Evolutionary conservation across 2,113 vertebrate genomes (phyloP).

Genomic region (Corythornis vintsioides): DNA sequence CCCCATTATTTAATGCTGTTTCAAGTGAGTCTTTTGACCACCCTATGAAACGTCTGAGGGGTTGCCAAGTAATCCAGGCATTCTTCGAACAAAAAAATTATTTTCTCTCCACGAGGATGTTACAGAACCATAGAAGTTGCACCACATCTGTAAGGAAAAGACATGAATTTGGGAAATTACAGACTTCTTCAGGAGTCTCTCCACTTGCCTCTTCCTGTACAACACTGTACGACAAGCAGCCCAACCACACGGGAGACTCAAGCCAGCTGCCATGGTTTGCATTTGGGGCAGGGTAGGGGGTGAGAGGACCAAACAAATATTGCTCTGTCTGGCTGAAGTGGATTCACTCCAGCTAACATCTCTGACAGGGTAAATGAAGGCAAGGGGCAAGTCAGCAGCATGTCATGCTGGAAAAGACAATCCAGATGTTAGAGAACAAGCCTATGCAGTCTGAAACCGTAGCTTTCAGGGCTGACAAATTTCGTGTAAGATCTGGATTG

Average conservation of each 20-base stretch:
- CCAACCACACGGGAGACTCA: not conserved
- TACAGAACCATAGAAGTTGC: not conserved
- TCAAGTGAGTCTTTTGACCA: not conserved
- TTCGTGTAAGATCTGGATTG: not conserved
- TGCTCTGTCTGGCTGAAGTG: not conserved
- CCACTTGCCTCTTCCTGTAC: not conserved
- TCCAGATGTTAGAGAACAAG: not conserved
- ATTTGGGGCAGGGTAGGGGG: accelerated
- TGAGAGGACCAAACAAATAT: not conserved
- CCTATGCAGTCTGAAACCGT: not conserved
- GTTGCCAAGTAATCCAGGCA: not conserved
- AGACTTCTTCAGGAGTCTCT: not conserved
- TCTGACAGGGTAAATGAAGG: not conserved
- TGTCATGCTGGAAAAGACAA: not conserved
- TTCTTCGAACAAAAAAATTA: not conserved
- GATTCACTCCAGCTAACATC: not conserved
- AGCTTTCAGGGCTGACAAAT: not conserved
- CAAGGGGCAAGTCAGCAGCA: not conserved
- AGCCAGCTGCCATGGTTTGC: not conserved
- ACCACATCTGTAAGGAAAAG: not conserved
- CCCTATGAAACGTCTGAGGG: not conserved
- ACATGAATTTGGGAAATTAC: not conserved
- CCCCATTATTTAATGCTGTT: slow-evolving; percentile 14
- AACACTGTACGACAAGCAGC: not conserved
- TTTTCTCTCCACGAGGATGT: not conserved